These are phyloP conservation scores for Ptychochromis oligacanthus DNA, from an alignment of 2,113 vertebrate species.

Conservation along the genomic window DNA sequence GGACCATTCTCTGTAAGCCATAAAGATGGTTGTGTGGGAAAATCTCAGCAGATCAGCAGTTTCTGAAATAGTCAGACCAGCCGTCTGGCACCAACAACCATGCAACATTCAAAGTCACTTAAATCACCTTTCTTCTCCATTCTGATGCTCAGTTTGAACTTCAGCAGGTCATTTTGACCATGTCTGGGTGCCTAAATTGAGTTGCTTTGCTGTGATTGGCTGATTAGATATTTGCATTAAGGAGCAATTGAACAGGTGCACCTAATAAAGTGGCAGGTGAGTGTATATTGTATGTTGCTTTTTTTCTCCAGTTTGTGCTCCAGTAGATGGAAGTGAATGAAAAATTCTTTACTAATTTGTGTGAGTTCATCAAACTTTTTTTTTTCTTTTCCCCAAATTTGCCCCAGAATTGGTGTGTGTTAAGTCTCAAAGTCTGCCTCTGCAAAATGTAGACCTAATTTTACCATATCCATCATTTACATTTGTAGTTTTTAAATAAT, in stretches of 20 bases:
- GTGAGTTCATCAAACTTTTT: no score
- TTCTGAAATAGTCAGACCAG: background rate
- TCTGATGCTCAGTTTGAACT: background rate
- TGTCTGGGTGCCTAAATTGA: no score
- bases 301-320: no score
- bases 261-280: background rate
- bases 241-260: background rate
- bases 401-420: no score
- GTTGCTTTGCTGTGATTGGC: background rate
- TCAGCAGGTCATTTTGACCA: no score
- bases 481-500: no score
- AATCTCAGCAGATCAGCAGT: background rate
- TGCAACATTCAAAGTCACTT: background rate
- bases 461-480: background rate
- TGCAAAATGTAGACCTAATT: background rate
- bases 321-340: no score
- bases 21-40: background rate
- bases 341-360: no score
- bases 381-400: no score
- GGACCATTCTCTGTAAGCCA: background rate
- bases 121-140: background rate
- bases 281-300: background rate
- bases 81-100: background rate
- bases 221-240: background rate
- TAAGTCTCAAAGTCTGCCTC: no score